Percentiles rank a stretch among this genome's conserved stretches.
phyloP scores from a whole-genome alignment of 2,113 vertebrate genomes.

The Saimiri boliviensis region DNA sequence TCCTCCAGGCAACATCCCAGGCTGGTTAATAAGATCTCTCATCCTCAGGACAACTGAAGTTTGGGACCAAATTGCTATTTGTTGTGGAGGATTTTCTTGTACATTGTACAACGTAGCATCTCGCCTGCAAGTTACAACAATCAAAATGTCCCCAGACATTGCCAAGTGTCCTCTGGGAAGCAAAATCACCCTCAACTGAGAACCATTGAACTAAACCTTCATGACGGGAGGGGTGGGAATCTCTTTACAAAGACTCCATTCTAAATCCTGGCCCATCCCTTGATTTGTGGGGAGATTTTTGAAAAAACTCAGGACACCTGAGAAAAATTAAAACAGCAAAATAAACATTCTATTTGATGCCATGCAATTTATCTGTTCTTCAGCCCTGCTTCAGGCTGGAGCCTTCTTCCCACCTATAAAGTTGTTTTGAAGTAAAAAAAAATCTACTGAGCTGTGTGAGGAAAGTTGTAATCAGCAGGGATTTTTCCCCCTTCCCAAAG shows the following conservation, averaged over 20 bases:
- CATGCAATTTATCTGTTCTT: background rate
- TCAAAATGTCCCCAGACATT: background rate
- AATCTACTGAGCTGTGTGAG: background rate
- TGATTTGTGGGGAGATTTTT: background rate
- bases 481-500: background rate
- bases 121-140: background rate
- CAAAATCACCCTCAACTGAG: background rate
- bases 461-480: background rate
- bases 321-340: background rate
- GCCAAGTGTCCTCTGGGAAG: background rate
- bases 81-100: background rate
- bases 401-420: background rate
- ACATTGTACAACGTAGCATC: background rate
- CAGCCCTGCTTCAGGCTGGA: background rate
- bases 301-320: background rate
- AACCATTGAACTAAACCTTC: background rate
- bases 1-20: background rate
- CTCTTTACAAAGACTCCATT: no score
- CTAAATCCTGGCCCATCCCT: background rate
- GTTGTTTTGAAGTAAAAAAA: background rate
- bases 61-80: background rate
- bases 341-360: background rate
- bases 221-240: background rate
- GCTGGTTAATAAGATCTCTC: background rate
- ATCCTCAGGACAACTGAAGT: background rate